phyloP scores from a whole-genome alignment of 2,113 vertebrate genomes.

The Menidia beryllina region DNA sequence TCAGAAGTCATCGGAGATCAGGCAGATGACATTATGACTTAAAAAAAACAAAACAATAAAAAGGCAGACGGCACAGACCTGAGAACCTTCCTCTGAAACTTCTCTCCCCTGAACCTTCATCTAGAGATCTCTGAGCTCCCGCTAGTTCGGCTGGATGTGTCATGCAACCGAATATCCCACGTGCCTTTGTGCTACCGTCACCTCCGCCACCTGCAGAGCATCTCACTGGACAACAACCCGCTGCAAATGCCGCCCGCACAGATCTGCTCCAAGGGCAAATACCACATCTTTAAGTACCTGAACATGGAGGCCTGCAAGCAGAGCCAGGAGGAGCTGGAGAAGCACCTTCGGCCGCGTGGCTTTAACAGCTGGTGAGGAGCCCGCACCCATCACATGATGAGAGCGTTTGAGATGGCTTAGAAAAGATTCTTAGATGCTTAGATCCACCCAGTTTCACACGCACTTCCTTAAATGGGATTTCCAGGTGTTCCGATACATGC shows the following conservation, averaged over 20 bases:
- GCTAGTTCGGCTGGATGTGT: conserved; percentile 90
- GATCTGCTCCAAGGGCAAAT: conserved; percentile 91
- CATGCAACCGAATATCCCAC: conserved; percentile 88
- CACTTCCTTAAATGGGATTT: too few species aligned
- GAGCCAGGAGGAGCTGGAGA: conserved; percentile 82
- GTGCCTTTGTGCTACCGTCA: conserved; percentile 90
- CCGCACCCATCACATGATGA: background rate
- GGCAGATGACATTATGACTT: background rate
- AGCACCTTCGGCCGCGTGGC: conserved; percentile 82
- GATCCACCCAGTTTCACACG: too few species aligned
- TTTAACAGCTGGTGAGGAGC: conserved; percentile 87
- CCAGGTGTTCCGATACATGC: too few species aligned
- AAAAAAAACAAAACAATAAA: background rate
- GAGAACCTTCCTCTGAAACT: background rate
- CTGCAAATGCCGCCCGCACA: conserved; percentile 89
- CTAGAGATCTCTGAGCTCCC: conserved; percentile 90
- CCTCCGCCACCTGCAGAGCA: conserved; percentile 88
- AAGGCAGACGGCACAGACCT: too few species aligned
- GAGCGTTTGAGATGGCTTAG: too few species aligned
- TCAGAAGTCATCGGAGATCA: background rate
- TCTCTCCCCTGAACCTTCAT: background rate
- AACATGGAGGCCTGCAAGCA: conserved; percentile 87
- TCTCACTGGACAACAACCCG: conserved; percentile 90
- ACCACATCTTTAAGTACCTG: conserved; percentile 93
- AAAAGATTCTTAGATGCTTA: too few species aligned